These are phyloP conservation scores for Caranx melampygus DNA, from an alignment of 2,113 vertebrate species.

Conservation along the genomic window DNA sequence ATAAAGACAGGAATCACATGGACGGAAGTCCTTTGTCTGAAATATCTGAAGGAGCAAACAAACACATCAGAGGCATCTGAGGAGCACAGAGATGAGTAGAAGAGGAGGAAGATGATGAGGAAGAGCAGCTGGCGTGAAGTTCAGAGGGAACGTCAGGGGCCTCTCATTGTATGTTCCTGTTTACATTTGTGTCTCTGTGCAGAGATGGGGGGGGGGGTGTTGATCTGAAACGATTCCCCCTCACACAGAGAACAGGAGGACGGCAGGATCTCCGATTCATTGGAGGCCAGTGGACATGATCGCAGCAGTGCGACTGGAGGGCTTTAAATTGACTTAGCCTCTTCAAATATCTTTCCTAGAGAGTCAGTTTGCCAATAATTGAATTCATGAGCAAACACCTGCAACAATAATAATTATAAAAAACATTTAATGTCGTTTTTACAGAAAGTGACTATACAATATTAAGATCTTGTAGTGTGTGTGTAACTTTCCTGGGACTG, in stretches of 20 bases:
- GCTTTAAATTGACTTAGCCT: no score
- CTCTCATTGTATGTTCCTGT: conserved; percentile 70
- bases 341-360: no score
- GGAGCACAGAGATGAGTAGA: conserved; percentile 21
- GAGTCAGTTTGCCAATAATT: no score
- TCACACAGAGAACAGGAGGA: conserved; percentile 51
- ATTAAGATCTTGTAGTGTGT: no score
- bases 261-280: conserved; percentile 36
- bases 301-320: not conserved
- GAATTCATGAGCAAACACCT: no score
- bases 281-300: not conserved
- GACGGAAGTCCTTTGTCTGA: conserved; percentile 41
- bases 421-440: no score
- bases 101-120: conserved; percentile 49
- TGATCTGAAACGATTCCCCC: conserved; percentile 44
- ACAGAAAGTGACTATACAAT: no score
- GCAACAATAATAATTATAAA: no score
- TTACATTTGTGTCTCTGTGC: conserved; percentile 52
- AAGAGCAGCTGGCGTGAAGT: conserved; percentile 64
- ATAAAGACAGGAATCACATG: conserved; percentile 29
- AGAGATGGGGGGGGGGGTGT: conserved; percentile 29
- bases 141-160: conserved; percentile 54
- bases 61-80: conserved; percentile 39
- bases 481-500: no score
- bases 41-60: conserved; percentile 50